Base-by-base conservation (phyloP, 2,113 vertebrate species). In the Coregonus clupeaformis region DNA sequence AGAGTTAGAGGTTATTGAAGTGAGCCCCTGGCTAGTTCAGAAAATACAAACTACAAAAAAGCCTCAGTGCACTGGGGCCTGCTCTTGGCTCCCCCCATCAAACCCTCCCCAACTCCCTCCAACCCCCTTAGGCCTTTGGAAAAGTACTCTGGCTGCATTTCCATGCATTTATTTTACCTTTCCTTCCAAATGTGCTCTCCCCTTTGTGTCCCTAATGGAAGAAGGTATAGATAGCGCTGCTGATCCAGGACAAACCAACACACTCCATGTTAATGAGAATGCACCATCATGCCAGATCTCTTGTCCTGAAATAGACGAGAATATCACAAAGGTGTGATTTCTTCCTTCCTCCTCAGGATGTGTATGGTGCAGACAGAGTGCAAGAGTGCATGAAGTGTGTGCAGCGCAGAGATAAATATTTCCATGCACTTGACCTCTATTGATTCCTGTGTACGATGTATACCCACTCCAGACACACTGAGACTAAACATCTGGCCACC, bases 401-500 rank as follows among this genome's bases (percentile, higher is more conserved):
- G 29, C 25, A 22, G 65, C 27, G 16, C 65, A 55, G 73, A 77
- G 80, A 75, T 85, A 75, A 89, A 89, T 81, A 86, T 90, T 84
- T 81, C 74, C 84, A 85, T 84, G 79, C 84, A 86, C 82, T 92
- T 89, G 86, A 87, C 84, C 85, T 85, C 64, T 88, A 88, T 86
- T 87, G 89, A 87, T 90, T 83, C 73, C 57, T 68, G 71, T 69
- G 75, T 83, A 74, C 71, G 72, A 73, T 79, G 77, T 77, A 80
- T 81, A 84, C 85, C 83, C 81, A 84, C 82, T 70, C 78, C 68
- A 73, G 65, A 20, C 72, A 77, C 22, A 27, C 36, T 81, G 87
- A 91, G 88, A 75, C 82, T 84, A 84, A 91, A 93, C 92, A 93
- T 92, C 91, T 94, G 93, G 90, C 83, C 86, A 87, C 83, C 90